phyloP scores from a whole-genome alignment of 2,888 invertebrate species.

The Cryptus armator region DNA sequence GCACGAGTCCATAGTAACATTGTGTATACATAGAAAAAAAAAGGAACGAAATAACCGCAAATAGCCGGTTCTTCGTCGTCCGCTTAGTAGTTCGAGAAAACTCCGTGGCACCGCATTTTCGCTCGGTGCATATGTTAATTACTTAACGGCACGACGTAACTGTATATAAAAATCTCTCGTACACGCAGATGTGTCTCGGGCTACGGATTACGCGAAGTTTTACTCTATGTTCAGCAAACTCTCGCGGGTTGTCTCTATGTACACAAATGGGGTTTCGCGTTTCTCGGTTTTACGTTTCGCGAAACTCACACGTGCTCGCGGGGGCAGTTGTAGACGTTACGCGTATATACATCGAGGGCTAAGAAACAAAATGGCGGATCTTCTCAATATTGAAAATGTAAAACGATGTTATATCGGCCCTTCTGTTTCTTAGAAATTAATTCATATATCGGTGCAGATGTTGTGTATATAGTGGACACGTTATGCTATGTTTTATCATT shows the following conservation, averaged over 20 bases:
- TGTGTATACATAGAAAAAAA: not conserved
- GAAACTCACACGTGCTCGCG: constrained; percentile 30
- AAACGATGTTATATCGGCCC: no score
- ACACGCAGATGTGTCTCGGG: constrained; percentile 57
- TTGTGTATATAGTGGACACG: not conserved
- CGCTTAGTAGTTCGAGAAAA: not conserved
- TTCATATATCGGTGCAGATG: no score
- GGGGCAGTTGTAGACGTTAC: not conserved
- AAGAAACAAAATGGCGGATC: no score
- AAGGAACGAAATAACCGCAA: not conserved
- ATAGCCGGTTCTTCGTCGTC: not conserved
- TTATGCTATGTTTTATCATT: constrained; percentile 35
- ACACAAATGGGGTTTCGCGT: constrained; percentile 44
- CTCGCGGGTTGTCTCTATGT: not conserved
- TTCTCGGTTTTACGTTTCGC: constrained; percentile 51
- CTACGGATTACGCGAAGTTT: constrained; percentile 34
- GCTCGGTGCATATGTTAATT: constrained; percentile 56
- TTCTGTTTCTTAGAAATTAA: no score
- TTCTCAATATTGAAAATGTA: no score
- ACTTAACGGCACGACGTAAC: constrained; percentile 72
- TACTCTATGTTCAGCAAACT: not conserved
- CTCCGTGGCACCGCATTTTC: constrained; percentile 16
- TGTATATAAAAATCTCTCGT: constrained; percentile 68
- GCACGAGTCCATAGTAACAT: constrained; percentile 20
- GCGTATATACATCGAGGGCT: no score